Conservation (phyloP, 2,888 invertebrate species). For the Icerya purchasi region DNA sequence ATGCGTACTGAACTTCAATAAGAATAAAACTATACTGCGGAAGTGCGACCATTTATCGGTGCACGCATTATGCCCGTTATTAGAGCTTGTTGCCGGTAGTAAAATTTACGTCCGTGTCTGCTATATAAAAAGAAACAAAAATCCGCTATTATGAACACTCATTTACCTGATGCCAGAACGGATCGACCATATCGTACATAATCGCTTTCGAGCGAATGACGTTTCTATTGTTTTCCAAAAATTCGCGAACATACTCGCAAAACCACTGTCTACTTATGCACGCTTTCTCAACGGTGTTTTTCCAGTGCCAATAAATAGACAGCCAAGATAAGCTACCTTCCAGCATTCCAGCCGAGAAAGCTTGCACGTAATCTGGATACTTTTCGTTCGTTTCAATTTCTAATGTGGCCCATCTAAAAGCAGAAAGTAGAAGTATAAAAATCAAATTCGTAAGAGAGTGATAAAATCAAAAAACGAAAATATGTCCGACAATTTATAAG, state of each 20-base stretch:
- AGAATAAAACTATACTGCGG: too few relatives aligned
- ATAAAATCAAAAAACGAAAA: too few relatives aligned
- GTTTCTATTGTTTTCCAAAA: constrained; percentile 39
- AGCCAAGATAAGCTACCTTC: constrained; percentile 67
- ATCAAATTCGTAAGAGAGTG: too few relatives aligned
- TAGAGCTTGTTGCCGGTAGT: too few relatives aligned
- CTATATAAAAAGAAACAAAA: too few relatives aligned
- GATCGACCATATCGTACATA: constrained; percentile 29
- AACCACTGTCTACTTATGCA: constrained; percentile 33
- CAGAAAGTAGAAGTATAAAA: too few relatives aligned
- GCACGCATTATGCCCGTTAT: too few relatives aligned
- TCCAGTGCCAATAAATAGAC: constrained; percentile 55
- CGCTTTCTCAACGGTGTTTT: constrained; percentile 38
- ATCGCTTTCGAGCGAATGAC: constrained; percentile 38
- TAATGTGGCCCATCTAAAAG: constrained; percentile 50
- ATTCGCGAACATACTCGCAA: constrained; percentile 41
- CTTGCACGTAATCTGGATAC: constrained; percentile 58
- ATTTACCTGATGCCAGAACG: constrained; percentile 68
- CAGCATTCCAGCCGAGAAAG: constrained; percentile 62
- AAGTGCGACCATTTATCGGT: too few relatives aligned
- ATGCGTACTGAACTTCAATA: too few relatives aligned
- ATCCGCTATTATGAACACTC: too few relatives aligned
- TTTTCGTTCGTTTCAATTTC: constrained; percentile 54
- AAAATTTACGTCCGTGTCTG: too few relatives aligned
- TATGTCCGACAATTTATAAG: too few relatives aligned